A percentile compares a stretch with the other conserved stretches of the same genome.
These are phyloP conservation scores for Poeciliopsis turneri DNA, from an alignment of 2,797 vertebrate species.

Conservation along the genomic window DNA sequence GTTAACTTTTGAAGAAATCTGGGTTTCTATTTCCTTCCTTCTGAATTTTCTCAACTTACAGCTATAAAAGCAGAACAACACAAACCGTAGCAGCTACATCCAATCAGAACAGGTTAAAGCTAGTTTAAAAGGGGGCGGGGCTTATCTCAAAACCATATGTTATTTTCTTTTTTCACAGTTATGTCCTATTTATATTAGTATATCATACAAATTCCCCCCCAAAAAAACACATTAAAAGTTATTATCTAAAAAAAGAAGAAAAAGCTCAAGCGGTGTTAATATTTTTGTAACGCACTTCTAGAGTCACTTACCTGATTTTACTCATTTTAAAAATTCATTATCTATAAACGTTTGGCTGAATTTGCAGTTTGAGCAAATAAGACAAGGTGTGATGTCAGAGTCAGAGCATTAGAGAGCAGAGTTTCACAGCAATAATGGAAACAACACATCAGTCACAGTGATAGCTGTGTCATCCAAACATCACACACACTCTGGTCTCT, in stretches of 20 bases:
- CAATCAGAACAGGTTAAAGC: not conserved
- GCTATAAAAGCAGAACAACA: not conserved
- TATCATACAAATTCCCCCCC: not conserved
- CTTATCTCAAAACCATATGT: not conserved
- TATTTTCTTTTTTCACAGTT: not conserved
- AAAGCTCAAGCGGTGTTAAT: not conserved
- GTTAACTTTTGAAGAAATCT: not conserved
- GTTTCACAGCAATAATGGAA: slow-evolving; percentile 7
- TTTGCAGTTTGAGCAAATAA: not conserved
- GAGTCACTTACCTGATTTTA: not conserved
- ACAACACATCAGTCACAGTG: slow-evolving; percentile 7
- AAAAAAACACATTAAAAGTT: not conserved
- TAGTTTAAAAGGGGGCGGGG: not conserved
- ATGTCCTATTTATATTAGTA: not conserved
- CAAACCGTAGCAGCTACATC: not conserved
- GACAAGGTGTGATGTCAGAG: not conserved
- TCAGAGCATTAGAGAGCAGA: not conserved
- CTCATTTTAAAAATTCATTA: not conserved
- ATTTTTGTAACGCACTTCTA: not conserved
- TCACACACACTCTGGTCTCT: not conserved
- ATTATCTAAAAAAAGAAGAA: not conserved
- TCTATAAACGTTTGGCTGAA: not conserved
- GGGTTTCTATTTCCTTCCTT: not conserved
- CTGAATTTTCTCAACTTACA: not conserved
- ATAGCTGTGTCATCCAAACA: not conserved